Evolutionary conservation across 2,888 invertebrate species (phyloP).

Genomic region (Mycalesis mineus): DNA sequence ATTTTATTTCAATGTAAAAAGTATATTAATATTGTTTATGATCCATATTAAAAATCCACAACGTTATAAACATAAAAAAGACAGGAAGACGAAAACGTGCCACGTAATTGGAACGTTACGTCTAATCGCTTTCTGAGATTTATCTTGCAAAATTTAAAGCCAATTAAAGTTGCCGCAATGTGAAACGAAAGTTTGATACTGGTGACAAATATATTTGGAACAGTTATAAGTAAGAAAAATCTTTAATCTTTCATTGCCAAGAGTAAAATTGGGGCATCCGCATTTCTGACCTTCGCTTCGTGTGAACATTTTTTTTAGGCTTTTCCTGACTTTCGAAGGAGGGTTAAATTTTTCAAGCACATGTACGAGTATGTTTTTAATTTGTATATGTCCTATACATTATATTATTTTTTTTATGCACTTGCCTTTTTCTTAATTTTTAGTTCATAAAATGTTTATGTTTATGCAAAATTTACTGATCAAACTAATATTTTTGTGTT

Average conservation of each 20-base stretch:
- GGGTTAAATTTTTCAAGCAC: too few relatives aligned
- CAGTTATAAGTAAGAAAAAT: constrained; percentile 36
- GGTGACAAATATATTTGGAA: constrained; percentile 48
- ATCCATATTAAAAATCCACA: neutral
- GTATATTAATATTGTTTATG: neutral
- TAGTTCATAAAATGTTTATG: too few relatives aligned
- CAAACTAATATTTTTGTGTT: too few relatives aligned
- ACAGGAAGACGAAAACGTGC: constrained; percentile 20
- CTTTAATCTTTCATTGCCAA: constrained; percentile 39
- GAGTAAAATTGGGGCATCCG: constrained; percentile 30
- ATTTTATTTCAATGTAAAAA: neutral
- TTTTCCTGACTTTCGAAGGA: neutral
- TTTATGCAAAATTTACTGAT: too few relatives aligned
- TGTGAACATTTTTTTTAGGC: neutral
- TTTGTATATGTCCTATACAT: too few relatives aligned
- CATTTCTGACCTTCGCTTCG: constrained; percentile 8
- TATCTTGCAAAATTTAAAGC: constrained; percentile 47
- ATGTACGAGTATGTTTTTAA: too few relatives aligned
- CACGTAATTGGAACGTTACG: constrained; percentile 21
- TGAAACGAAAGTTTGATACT: constrained; percentile 38
- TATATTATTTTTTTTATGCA: too few relatives aligned
- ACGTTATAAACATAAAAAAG: neutral
- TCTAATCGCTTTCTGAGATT: constrained; percentile 42
- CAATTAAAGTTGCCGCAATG: constrained; percentile 47
- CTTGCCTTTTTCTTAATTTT: too few relatives aligned